phyloP scores from a whole-genome alignment of 1,140 invertebrate species.

The Nomia melanderi region DNA sequence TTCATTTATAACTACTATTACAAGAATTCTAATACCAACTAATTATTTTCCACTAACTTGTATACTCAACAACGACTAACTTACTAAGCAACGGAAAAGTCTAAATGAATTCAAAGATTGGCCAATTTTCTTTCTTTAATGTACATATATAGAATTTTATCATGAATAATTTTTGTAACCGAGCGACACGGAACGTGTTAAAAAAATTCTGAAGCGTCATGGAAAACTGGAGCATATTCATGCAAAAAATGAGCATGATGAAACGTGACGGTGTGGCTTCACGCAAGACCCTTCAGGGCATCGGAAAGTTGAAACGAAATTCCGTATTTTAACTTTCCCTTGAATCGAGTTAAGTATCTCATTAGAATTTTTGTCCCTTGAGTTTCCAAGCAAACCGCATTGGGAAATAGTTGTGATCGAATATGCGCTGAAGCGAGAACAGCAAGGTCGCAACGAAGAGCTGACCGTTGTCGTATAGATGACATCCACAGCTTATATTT shows the following conservation, averaged over 20 bases:
- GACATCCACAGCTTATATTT: not conserved
- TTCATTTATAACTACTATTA: no score
- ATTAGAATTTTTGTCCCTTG: conserved; percentile 10
- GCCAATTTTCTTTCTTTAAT: no score
- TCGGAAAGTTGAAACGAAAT: not conserved
- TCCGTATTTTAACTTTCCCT: not conserved
- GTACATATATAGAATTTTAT: no score
- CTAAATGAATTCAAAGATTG: no score
- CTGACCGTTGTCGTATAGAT: no score
- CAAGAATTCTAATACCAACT: no score
- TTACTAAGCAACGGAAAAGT: no score
- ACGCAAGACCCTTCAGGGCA: not conserved
- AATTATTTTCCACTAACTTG: no score
- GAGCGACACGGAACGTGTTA: no score
- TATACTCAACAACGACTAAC: no score
- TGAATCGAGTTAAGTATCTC: not conserved
- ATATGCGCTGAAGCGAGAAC: not conserved
- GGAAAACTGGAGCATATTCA: not conserved
- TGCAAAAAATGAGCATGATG: not conserved
- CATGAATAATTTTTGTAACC: no score
- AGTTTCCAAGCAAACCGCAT: not conserved
- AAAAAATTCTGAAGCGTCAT: no score
- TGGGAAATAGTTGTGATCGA: not conserved
- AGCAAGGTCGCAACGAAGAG: not conserved
- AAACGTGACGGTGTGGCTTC: not conserved